Conservation (phyloP, 1,140 invertebrate species). For the Drosophila bocqueti region DNA sequence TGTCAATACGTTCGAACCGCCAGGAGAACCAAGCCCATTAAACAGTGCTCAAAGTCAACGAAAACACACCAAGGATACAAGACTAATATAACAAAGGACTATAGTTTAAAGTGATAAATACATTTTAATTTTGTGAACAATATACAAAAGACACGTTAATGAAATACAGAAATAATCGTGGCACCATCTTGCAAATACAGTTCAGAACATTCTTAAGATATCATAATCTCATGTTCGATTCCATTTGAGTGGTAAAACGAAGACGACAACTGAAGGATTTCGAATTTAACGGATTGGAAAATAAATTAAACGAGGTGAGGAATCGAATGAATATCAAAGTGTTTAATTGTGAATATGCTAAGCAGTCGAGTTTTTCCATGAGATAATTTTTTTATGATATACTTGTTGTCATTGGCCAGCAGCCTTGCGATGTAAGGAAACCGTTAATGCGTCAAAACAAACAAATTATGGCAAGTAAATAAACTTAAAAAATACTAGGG, state of each 20-base stretch:
- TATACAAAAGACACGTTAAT: slow-evolving; percentile 67
- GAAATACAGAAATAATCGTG: slow-evolving; percentile 83
- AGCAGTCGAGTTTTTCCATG: background rate
- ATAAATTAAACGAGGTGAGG: slow-evolving; percentile 23
- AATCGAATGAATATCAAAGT: slow-evolving; percentile 1
- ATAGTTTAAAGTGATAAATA: slow-evolving; percentile 5
- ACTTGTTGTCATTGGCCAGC: slow-evolving; percentile 4
- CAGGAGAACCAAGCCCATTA: background rate
- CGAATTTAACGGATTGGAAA: slow-evolving; percentile 1
- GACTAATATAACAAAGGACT: slow-evolving; percentile 1
- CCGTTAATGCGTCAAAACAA: background rate
- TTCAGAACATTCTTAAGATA: slow-evolving; percentile 77
- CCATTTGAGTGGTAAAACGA: slow-evolving; percentile 24
- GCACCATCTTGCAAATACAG: slow-evolving; percentile 80
- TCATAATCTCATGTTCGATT: background rate
- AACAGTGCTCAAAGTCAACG: slow-evolving; percentile 25
- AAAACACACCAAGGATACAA: slow-evolving; percentile 7
- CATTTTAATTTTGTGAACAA: slow-evolving; percentile 12
- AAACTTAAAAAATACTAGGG: background rate
- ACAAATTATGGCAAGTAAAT: slow-evolving; percentile 1
- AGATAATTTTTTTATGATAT: background rate
- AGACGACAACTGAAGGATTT: slow-evolving; percentile 26
- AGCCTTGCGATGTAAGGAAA: background rate
- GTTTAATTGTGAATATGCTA: slow-evolving; percentile 9
- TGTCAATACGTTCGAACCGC: slow-evolving; percentile 67